Conservation (phyloP, 1,140 invertebrate species). For the Leptopilina clavipes region DNA sequence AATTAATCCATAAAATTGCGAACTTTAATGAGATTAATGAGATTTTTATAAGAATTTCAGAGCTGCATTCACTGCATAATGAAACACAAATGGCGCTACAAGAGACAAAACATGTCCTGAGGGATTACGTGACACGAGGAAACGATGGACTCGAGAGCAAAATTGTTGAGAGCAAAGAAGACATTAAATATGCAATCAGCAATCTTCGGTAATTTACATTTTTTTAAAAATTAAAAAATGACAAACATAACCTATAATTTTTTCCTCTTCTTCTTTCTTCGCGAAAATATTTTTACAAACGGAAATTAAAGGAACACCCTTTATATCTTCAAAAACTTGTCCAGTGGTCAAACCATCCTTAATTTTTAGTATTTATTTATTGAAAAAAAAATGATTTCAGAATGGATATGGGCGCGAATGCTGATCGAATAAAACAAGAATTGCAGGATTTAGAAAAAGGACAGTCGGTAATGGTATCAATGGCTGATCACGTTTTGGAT, state of each 20-base stretch:
- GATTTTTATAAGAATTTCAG: constrained; percentile 55
- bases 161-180: constrained; percentile 14
- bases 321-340: too few species aligned
- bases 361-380: too few species aligned
- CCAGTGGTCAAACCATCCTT: too few species aligned
- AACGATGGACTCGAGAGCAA: constrained; percentile 54
- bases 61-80: constrained; percentile 66
- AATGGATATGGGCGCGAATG: constrained; percentile 66
- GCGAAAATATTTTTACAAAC: too few species aligned
- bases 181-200: constrained; percentile 20
- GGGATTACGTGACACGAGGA: constrained; percentile 65
- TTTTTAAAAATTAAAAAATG: too few species aligned
- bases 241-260: too few species aligned
- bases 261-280: too few species aligned
- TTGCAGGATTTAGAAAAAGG: constrained; percentile 80
- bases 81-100: constrained; percentile 64
- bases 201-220: constrained; percentile 17
- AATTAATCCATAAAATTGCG: too few species aligned
- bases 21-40: constrained; percentile 10
- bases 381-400: too few species aligned
- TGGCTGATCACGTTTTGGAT: constrained; percentile 88
- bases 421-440: constrained; percentile 70
- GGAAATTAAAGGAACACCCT: too few species aligned
- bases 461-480: constrained; percentile 87
- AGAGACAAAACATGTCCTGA: constrained; percentile 65